phyloP scores from a whole-genome alignment of 2,797 vertebrate genomes.

The Triplophysa yarkandensis region DNA sequence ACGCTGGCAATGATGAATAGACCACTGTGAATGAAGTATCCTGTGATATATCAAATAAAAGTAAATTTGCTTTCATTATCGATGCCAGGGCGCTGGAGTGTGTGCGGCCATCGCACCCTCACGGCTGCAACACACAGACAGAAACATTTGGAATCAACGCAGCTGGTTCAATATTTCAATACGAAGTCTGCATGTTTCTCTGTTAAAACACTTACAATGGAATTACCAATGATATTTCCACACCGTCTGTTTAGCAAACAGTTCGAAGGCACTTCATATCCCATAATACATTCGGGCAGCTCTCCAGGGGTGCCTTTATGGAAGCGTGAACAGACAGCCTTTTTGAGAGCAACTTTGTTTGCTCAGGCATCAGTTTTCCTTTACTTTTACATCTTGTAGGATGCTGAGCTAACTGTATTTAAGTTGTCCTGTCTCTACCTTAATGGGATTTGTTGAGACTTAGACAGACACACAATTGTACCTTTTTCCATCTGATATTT shows the following conservation, averaged over 20 bases:
- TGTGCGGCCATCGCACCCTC: conserved; percentile 37
- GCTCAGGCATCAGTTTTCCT: not conserved
- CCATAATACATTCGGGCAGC: conserved; percentile 14
- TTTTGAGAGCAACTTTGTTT: not conserved
- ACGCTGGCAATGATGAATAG: conserved; percentile 59
- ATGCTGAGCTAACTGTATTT: conserved; percentile 54
- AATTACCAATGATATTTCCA: conserved; percentile 46
- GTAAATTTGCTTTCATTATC: conserved; percentile 60
- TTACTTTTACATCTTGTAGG: not conserved
- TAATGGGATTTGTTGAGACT: not conserved
- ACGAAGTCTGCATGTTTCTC: conserved; percentile 36
- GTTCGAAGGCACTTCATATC: conserved; percentile 31
- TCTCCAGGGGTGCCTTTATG: not conserved
- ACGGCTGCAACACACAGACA: conserved; percentile 25
- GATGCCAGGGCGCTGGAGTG: conserved; percentile 50
- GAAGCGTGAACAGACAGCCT: not conserved
- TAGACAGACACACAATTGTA: too few relatives aligned
- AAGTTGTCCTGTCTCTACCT: not conserved
- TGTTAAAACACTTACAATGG: conserved; percentile 38
- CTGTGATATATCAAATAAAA: conserved; percentile 60
- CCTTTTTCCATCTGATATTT: too few relatives aligned
- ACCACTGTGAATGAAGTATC: conserved; percentile 58
- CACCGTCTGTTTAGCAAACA: conserved; percentile 34
- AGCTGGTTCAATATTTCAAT: conserved; percentile 45
- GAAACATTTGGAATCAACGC: conserved; percentile 42